Evolutionary conservation across 2,797 vertebrate species (phyloP).

Genomic region (Huso huso): DNA sequence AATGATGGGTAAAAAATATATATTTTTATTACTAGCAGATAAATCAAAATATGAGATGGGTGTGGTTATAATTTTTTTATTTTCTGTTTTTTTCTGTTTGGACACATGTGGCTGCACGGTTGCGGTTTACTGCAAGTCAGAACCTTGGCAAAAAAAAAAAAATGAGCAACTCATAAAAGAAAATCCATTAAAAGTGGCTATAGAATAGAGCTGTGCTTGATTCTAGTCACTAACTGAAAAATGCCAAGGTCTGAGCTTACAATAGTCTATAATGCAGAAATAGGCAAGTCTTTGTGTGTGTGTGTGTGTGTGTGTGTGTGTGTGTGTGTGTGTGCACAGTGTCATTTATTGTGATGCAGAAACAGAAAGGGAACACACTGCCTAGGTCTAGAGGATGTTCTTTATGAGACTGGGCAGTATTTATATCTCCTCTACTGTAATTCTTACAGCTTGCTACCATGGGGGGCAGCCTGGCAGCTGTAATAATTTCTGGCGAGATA

Average conservation of each 20-base stretch:
- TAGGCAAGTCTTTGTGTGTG: slow-evolving; percentile 42
- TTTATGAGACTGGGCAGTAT: slow-evolving; percentile 25
- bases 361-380: slow-evolving; percentile 23
- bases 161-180: slow-evolving; percentile 35
- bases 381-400: slow-evolving; percentile 21
- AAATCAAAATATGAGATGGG: slow-evolving; percentile 44
- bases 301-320: too few relatives aligned
- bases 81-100: slow-evolving; percentile 15
- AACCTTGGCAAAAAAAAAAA: slow-evolving; percentile 21
- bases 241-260: slow-evolving; percentile 51
- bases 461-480: slow-evolving; percentile 43
- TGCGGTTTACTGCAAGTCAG: slow-evolving; percentile 27
- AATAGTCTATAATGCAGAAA: slow-evolving; percentile 33
- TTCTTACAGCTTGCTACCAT: slow-evolving; percentile 41
- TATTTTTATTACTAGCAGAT: slow-evolving; percentile 54
- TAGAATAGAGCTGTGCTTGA: slow-evolving; percentile 39
- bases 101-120: slow-evolving; percentile 33
- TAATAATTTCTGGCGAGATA: slow-evolving; percentile 26
- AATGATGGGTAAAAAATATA: slow-evolving; percentile 34
- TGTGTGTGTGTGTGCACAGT: slow-evolving; percentile 29
- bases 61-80: slow-evolving; percentile 37
- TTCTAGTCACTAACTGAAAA: slow-evolving; percentile 53
- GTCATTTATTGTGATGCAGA: slow-evolving; percentile 39
- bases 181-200: slow-evolving; percentile 32
- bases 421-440: slow-evolving; percentile 28